Base-by-base conservation (phyloP, 2,888 invertebrate species). In the Noctua comes region DNA sequence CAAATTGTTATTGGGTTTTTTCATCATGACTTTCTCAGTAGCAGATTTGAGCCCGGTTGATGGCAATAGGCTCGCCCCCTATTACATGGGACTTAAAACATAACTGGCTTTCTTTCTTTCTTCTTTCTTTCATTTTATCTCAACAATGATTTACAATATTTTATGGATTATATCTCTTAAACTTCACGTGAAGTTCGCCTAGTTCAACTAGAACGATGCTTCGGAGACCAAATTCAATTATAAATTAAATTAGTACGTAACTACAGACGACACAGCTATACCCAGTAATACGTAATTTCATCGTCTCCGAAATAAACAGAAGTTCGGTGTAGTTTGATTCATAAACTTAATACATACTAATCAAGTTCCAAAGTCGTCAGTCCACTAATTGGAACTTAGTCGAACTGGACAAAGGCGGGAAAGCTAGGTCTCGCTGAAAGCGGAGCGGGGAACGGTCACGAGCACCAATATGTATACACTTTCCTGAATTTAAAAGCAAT, bases 311-410 rank as follows among this genome's bases (percentile, higher is more conserved):
- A 70, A 68, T 70, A 48, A 68, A 68, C 74, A 57, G 54, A 36
- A 57, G 70, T 76, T 83, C 31, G 5, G 5, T 46, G n/a, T 81
- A 83, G 85, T 80, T 81, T 54, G 62, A 86, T 75, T 82, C 70
- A 62, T 68, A 62, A 85, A 82, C 77, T 85, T 73, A 77, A 82
- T 84, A 84, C 62, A 85, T 77, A 72, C 86, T 86, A 86, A 86
- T 86, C 64, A 76, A 85, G 83, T 86, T 83, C 27, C 73, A 54
- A 86, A 86, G 83, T 86, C 75, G 71, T 69, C 46, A 31, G 68
- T 68, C 31, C 77, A 83, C 79, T 77, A 80, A 83, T 86, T 73
- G 77, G 73, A 80, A 77, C 69, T 69, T 51, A 74, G 62, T 66
- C 13, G 54, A 79, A 73, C 71, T 73, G 77, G 75, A 86, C 85